A percentile compares a stretch with the other conserved stretches of the same genome.
phyloP scores from a whole-genome alignment of 2,797 vertebrate species.

The Ataeniobius toweri region DNA sequence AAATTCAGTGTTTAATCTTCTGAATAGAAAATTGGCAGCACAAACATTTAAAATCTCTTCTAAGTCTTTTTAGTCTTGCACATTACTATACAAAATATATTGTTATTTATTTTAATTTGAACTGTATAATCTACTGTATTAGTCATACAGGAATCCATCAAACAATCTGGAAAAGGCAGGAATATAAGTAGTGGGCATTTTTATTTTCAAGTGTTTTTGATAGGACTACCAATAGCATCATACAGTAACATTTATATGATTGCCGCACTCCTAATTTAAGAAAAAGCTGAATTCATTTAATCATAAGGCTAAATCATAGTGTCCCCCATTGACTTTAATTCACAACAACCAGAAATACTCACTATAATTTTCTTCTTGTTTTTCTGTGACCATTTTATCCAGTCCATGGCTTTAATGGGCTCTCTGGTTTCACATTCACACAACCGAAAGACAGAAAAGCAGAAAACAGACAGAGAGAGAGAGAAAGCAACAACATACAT shows the following conservation, averaged over 20 bases:
- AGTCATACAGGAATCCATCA: too few relatives aligned
- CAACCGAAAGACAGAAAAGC: neutral
- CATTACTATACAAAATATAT: too few relatives aligned
- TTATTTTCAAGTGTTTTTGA: too few relatives aligned
- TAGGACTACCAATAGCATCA: neutral
- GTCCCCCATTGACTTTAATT: neutral
- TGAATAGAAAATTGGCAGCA: neutral
- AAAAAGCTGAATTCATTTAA: neutral
- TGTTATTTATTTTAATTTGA: neutral
- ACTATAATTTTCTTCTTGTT: constrained; percentile 62
- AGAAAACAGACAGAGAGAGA: neutral
- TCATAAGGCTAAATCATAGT: neutral
- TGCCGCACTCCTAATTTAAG: neutral
- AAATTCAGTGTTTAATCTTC: neutral
- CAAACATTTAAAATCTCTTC: neutral
- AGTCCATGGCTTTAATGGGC: constrained; percentile 25
- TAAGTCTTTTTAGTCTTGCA: neutral
- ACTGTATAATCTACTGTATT: too few relatives aligned
- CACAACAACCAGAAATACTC: constrained; percentile 33
- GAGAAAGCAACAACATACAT: neutral
- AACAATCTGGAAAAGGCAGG: too few relatives aligned
- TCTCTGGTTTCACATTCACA: neutral
- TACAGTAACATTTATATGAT: neutral
- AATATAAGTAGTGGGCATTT: too few relatives aligned
- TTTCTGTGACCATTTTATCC: constrained; percentile 3